Percentiles rank a stretch among this genome's conserved stretches.
Evolutionary conservation across 2,888 invertebrate species (phyloP).

Genomic region (Metacarcinus magister): DNA sequence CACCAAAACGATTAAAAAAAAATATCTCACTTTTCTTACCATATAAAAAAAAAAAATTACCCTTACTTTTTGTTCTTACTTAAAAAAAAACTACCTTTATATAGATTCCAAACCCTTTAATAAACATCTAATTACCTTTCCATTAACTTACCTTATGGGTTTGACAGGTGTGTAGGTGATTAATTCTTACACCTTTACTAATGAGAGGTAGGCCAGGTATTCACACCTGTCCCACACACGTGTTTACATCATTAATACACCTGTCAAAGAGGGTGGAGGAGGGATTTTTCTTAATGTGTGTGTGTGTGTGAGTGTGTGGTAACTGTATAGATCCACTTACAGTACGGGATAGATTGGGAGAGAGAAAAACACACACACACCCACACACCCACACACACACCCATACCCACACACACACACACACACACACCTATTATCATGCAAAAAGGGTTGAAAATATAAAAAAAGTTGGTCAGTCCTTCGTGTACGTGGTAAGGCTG

Average conservation of each 20-base stretch:
- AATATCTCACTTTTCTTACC: no score
- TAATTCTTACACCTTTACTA: neutral
- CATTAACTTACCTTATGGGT: neutral
- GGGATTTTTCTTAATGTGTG: neutral
- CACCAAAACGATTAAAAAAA: neutral
- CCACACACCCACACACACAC: no score
- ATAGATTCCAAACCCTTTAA: no score
- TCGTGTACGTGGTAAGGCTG: neutral
- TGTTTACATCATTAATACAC: neutral
- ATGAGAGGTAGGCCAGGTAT: neutral
- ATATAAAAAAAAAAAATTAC: no score
- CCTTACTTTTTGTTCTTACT: no score
- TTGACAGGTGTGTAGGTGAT: neutral
- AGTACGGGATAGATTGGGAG: no score
- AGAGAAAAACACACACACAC: neutral
- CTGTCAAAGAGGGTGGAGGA: neutral
- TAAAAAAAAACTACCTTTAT: no score
- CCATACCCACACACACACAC: neutral
- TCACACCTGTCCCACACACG: neutral
- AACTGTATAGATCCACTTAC: neutral
- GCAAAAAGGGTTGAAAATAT: neutral
- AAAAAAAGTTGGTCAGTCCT: neutral
- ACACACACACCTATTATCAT: neutral
- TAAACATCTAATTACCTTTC: neutral
- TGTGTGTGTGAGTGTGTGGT: neutral